Evolutionary conservation across 1,140 invertebrate species (phyloP), one percentile per base, ranked within the genome.

Genomic region (Stegodyphus mimosarum): DNA sequence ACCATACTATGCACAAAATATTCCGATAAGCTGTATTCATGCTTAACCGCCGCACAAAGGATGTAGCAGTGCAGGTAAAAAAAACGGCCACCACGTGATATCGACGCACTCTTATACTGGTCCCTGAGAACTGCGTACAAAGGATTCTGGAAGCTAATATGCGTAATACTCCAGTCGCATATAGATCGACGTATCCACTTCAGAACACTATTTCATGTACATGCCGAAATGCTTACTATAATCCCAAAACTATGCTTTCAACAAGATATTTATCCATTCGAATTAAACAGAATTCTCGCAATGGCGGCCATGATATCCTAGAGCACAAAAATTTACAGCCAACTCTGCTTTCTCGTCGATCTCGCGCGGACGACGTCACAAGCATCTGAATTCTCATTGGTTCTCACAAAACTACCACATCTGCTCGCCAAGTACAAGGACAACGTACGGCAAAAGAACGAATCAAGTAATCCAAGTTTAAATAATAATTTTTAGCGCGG

Each of bases 71-170:
- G 72, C 72, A 83, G 71, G 64, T 69, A 69, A 50, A 83, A 83
- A 83, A 83, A 74, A 83, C 67, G n/a, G 63, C 75, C 64, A 83
- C 81, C 81, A 83, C 81, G 81, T 83, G 81, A 83, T 83, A 64
- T 64, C 53, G 81, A 83, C 72, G 81, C 81, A 83, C 79, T 83
- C 33, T 83, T 64, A 67, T 66, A 73, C 51, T 69, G 81, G 60
- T 69, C 51, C n/a, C 81, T 50, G 60, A 75, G 64, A 83, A 69
- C 72, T 75, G 72, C 71, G 60, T 83, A 72, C 70, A 72, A 52
- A 75, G 18, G 48, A 67, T 67, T 67, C 0, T 7, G 5, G 55
- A 10, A 9, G 15, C 55, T 15, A 10, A 10, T 60, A 15, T 10
- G 55, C 15, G 15, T 60, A 10, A 9, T 15, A 60, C 55, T 10